These are phyloP conservation scores for Callyntrura guangdongensis DNA, from an alignment of 2,888 invertebrate genomes.

Conservation along the genomic window DNA sequence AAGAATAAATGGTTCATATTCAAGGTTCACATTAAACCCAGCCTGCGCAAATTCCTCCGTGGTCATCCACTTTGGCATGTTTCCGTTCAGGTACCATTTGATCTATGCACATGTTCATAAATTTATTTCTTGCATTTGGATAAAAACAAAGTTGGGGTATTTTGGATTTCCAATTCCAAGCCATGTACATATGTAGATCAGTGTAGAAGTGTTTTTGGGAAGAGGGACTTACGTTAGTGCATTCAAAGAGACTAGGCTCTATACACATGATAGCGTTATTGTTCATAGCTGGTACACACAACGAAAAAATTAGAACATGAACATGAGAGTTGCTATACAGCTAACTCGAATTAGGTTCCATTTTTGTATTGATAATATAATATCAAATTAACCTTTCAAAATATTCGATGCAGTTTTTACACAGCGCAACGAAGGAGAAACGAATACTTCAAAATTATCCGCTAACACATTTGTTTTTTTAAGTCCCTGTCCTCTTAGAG, in stretches of 20 bases:
- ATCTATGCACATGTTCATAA: too few relatives aligned
- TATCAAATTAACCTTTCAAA: constrained; percentile 86
- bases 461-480: constrained; percentile 86
- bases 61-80: constrained; percentile 92
- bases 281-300: neutral
- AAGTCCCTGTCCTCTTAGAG: constrained; percentile 94
- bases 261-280: constrained; percentile 87
- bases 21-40: constrained; percentile 91
- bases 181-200: too few relatives aligned
- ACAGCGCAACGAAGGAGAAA: constrained; percentile 96
- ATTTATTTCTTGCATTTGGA: neutral
- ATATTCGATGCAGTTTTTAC: constrained; percentile 91
- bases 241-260: constrained; percentile 97
- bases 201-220: neutral
- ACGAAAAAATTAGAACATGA: neutral
- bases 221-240: constrained; percentile 88
- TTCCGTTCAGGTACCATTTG: constrained; percentile 93
- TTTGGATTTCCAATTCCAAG: too few relatives aligned
- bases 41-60: constrained; percentile 90
- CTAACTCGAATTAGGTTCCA: neutral
- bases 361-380: too few relatives aligned
- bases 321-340: neutral
- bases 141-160: too few relatives aligned
- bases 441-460: constrained; percentile 90
- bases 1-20: constrained; percentile 89